phyloP scores from a whole-genome alignment of 2,113 vertebrate genomes.

The Caranx ignobilis region DNA sequence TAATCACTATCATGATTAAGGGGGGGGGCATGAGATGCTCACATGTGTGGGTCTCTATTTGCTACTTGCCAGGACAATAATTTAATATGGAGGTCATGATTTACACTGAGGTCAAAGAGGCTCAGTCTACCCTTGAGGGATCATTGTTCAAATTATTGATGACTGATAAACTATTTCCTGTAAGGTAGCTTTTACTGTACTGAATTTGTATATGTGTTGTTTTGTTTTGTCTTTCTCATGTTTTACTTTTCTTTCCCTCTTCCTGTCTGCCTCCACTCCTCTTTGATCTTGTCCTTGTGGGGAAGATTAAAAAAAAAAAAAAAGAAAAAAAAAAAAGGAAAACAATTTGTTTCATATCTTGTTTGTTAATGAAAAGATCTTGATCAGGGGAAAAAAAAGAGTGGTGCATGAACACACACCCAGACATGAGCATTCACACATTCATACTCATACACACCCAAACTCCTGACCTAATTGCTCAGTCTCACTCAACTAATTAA shows the following conservation, averaged over 20 bases:
- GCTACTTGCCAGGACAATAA: neutral
- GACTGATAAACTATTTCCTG: neutral
- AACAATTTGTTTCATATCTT: neutral
- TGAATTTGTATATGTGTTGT: neutral
- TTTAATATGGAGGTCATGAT: neutral
- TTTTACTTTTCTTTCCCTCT: neutral
- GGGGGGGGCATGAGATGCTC: neutral
- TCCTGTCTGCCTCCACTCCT: neutral
- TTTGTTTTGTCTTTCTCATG: neutral
- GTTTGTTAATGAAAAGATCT: conserved; percentile 30
- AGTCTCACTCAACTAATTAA: conserved; percentile 92
- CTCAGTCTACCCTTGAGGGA: neutral
- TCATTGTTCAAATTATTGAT: neutral
- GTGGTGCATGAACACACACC: conserved; percentile 33
- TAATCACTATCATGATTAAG: neutral
- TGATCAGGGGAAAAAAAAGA: conserved; percentile 7
- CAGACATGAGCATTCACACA: conserved; percentile 26
- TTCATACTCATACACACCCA: conserved; percentile 49
- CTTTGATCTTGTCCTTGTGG: neutral
- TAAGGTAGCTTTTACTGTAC: neutral
- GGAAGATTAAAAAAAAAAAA: neutral
- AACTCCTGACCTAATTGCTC: conserved; percentile 87
- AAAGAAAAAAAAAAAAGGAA: neutral
- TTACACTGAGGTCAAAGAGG: neutral
- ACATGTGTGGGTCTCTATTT: neutral